Conservation (phyloP, 2,113 vertebrate species). For the Dipodomys stephensi region DNA sequence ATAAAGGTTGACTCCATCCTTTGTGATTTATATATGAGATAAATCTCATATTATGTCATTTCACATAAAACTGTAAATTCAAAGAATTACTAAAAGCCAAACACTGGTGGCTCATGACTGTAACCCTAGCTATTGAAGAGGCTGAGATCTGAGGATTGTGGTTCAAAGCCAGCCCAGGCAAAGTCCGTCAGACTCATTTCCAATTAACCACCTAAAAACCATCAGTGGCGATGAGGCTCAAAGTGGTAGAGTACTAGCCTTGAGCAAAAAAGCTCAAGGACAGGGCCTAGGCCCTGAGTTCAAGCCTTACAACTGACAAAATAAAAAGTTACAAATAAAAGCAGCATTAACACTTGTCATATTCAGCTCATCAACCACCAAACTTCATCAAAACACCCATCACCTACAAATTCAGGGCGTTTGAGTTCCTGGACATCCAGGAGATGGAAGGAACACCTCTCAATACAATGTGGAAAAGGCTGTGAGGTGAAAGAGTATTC, state of each 20-base stretch:
- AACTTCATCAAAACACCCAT: not conserved
- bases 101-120: no score
- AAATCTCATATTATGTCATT: not conserved
- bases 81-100: no score
- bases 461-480: not conserved
- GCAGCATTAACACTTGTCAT: not conserved
- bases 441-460: not conserved
- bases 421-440: no score
- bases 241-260: no score
- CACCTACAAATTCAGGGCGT: not conserved
- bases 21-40: not conserved
- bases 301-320: not conserved
- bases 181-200: no score
- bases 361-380: not conserved
- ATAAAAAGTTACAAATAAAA: not conserved
- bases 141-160: no score
- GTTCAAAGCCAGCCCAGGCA: no score
- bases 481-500: not conserved
- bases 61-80: not conserved
- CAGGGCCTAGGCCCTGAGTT: not conserved
- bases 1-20: not conserved
- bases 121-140: no score
- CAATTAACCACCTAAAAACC: no score
- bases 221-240: no score
- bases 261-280: no score